Evolutionary conservation across 2,888 invertebrate genomes (phyloP).

Genomic region (Lasioglossum vierecki): DNA sequence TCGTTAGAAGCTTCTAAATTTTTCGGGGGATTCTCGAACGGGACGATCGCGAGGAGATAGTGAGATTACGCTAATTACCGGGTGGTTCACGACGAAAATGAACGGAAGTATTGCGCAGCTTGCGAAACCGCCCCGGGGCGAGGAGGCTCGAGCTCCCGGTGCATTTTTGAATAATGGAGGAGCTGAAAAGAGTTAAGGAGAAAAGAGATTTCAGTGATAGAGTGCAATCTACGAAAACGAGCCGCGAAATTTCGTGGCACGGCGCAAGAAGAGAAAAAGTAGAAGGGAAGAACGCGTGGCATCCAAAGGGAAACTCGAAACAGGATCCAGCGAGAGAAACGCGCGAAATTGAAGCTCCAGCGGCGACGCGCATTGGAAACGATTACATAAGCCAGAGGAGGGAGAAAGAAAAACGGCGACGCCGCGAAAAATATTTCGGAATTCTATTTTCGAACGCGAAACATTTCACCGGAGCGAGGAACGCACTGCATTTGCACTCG

Average conservation of each 20-base stretch:
- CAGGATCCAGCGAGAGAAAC: neutral
- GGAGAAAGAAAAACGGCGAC: neutral
- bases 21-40: neutral
- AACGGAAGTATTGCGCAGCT: neutral
- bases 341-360: neutral
- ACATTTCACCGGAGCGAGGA: neutral
- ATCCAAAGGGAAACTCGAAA: neutral
- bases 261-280: neutral
- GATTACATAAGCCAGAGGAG: neutral
- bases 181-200: neutral
- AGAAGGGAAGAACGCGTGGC: neutral
- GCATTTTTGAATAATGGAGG: conserved; percentile 2
- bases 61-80: neutral
- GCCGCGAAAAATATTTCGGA: conserved; percentile 21
- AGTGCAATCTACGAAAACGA: conserved; percentile 1
- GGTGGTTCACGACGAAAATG: neutral
- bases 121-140: neutral
- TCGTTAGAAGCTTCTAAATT: neutral
- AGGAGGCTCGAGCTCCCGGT: neutral
- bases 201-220: conserved; percentile 6
- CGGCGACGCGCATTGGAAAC: neutral
- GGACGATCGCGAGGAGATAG: neutral
- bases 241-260: neutral
- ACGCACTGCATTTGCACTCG: conserved; percentile 1
- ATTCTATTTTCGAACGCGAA: conserved; percentile 22